Conservation (phyloP, 2,113 vertebrate species). For the Corapipo altera region DNA sequence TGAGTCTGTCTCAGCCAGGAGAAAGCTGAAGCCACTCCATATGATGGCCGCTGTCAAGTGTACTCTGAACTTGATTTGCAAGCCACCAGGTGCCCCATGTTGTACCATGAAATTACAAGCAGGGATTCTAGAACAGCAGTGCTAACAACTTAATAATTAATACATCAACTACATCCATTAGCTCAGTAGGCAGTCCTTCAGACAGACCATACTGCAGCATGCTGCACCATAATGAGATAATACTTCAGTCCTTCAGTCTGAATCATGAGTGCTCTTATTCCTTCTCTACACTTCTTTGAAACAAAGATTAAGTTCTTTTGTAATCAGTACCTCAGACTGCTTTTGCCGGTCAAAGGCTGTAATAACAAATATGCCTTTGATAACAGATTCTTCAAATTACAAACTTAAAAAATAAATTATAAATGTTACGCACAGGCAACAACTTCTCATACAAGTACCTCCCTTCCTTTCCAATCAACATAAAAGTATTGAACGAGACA, state of each 20-base stretch:
- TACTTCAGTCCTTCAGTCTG: neutral
- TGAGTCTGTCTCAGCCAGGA: neutral
- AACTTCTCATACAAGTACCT: neutral
- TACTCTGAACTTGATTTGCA: neutral
- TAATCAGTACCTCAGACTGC: neutral
- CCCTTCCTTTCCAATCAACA: neutral
- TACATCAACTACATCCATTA: neutral
- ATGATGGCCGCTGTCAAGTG: neutral
- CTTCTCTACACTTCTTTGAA: neutral
- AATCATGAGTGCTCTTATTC: neutral
- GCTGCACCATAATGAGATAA: neutral
- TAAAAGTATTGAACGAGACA: neutral
- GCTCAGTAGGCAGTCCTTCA: neutral
- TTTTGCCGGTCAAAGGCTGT: neutral
- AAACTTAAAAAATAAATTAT: neutral
- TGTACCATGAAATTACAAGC: neutral
- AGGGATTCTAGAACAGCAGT: neutral
- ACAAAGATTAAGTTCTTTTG: neutral
- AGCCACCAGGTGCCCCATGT: neutral
- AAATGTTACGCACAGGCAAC: neutral
- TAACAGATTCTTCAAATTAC: neutral
- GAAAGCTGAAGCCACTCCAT: neutral
- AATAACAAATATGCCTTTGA: neutral
- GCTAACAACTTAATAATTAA: neutral
- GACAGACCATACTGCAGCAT: neutral